Percentiles rank a stretch among this genome's conserved stretches.
Conservation (phyloP, 2,888 invertebrate genomes). For the Drosophila fulvimacula region DNA sequence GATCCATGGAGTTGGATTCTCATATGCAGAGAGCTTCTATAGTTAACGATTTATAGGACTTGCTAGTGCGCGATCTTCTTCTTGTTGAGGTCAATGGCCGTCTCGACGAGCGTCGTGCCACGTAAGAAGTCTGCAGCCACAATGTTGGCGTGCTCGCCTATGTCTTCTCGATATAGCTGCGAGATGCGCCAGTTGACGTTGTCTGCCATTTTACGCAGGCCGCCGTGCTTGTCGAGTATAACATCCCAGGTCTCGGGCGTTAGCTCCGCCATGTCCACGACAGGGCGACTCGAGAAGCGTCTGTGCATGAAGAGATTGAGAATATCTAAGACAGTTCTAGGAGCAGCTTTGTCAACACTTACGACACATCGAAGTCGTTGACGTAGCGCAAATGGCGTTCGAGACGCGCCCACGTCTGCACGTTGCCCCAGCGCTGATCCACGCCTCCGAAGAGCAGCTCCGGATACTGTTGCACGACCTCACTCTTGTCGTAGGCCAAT, state of each 20-base stretch:
- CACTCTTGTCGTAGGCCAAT: slow-evolving; percentile 85
- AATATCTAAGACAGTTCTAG: neutral
- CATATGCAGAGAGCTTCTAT: neutral
- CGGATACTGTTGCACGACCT: slow-evolving; percentile 82
- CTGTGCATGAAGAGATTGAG: slow-evolving; percentile 35
- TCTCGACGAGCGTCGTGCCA: slow-evolving; percentile 87
- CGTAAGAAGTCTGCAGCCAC: slow-evolving; percentile 88
- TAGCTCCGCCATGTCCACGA: slow-evolving; percentile 89
- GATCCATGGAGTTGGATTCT: neutral
- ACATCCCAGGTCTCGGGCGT: slow-evolving; percentile 88
- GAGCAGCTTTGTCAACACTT: slow-evolving; percentile 60
- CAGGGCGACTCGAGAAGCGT: slow-evolving; percentile 82
- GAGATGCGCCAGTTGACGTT: slow-evolving; percentile 87
- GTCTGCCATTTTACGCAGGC: slow-evolving; percentile 88
- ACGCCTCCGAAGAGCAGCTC: slow-evolving; percentile 86
- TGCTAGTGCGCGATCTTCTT: slow-evolving; percentile 61
- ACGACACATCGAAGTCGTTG: slow-evolving; percentile 78
- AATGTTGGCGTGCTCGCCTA: slow-evolving; percentile 86
- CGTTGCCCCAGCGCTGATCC: slow-evolving; percentile 89
- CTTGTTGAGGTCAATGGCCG: slow-evolving; percentile 82
- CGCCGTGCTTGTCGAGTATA: slow-evolving; percentile 86
- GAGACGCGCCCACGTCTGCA: slow-evolving; percentile 86
- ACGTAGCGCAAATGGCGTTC: slow-evolving; percentile 85
- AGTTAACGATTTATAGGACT: neutral
- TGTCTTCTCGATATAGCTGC: slow-evolving; percentile 86